Evolutionary conservation across 2,888 invertebrate species (phyloP), one percentile per base, ranked within the genome.

Genomic region (Drosophila colorata): DNA sequence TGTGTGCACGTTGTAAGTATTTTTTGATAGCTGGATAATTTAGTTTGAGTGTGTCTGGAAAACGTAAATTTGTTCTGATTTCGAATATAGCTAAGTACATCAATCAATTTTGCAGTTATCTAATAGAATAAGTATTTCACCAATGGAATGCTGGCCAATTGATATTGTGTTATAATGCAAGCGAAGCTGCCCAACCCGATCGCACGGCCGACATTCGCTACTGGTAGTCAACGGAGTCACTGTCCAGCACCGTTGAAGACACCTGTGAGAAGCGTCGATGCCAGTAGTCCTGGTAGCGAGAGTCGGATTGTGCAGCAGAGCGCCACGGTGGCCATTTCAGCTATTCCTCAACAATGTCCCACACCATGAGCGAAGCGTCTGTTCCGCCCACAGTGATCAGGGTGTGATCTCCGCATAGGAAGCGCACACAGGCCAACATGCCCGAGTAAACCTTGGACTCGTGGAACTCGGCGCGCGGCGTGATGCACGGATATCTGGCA

Each of bases 401-500:
- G 88, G 96, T 96, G 57, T 96, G 95, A 92, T 98, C 97, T 90
- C 97, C 97, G 93, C 95, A 96, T 16, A 97, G 93, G 93, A 98
- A 98, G 43, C 96, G 94, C 0, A 96, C 95, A 66, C 95, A 95
- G 37, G 96, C 96, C 49, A 98, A 94, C 81, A 95, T 94, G 31
- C 96, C 96, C 37, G 97, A 96, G 93, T 98, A 98, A 0, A 96
- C 95, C 92, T 98, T 98, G 79, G 95, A 95, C 92, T 97, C 97
- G 86, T 96, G 96, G 93, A 96, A 98, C 90, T 97, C 97, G 0
- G 97, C 96, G 90, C 97, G 96, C 3, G 96, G 95, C 88, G 95
- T 96, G 68, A 97, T 95, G 89, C 97, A 97, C 0, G 98, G 98
- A 92, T 97, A 97, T 91, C 96, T 96, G 90, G 25, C 1, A 28